phyloP scores from a whole-genome alignment of 1,140 invertebrate genomes.

The Drosophila repletoides region DNA sequence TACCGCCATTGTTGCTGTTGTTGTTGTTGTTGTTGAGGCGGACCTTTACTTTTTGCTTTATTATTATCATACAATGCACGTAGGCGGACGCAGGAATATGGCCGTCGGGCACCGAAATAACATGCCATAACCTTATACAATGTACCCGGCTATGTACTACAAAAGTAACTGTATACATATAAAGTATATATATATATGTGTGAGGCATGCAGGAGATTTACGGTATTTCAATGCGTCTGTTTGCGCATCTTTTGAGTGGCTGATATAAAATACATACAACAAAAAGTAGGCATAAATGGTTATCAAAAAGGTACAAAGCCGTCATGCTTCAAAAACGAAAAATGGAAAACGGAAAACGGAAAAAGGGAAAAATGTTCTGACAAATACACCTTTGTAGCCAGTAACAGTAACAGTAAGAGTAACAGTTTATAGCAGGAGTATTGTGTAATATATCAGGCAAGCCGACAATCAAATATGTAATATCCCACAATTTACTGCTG shows the following conservation, averaged over 20 bases:
- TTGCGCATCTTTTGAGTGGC: conserved; percentile 22
- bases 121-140: conserved; percentile 44
- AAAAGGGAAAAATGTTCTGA: conserved; percentile 29
- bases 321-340: conserved; percentile 38
- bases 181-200: conserved; percentile 14
- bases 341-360: no score
- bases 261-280: background rate
- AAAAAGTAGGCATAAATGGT: conserved; percentile 44
- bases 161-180: conserved; percentile 3
- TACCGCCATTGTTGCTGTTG: conserved; percentile 23
- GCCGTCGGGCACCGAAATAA: conserved; percentile 46
- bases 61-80: conserved; percentile 76
- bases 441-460: conserved; percentile 14
- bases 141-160: conserved; percentile 8
- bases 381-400: conserved; percentile 29
- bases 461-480: conserved; percentile 69
- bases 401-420: no score
- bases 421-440: no score
- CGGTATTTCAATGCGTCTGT: conserved; percentile 40
- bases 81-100: conserved; percentile 50
- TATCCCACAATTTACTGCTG: conserved; percentile 44
- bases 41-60: conserved; percentile 51
- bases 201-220: conserved; percentile 29
- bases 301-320: conserved; percentile 59
- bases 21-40: conserved; percentile 6